Conservation (phyloP, 30 jellyfish, hydroid and myxozoan species). For the Aurelia coerulea region DNA sequence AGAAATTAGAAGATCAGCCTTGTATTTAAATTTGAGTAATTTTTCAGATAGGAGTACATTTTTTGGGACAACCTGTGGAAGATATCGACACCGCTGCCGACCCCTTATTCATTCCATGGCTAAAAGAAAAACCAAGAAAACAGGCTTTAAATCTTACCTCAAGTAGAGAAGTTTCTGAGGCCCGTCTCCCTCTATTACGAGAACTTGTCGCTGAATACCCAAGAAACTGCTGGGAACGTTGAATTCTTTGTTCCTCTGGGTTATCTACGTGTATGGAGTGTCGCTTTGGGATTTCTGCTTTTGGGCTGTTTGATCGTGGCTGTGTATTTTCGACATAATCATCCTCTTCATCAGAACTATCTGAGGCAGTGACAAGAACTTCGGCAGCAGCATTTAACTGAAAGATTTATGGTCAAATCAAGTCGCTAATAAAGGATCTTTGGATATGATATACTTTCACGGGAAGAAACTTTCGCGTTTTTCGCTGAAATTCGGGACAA, state of each 20-base stretch:
- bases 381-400: constrained; percentile 73
- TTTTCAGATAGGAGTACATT: too few species aligned
- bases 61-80: not conserved
- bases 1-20: too few species aligned
- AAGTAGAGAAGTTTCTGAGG: constrained; percentile 58
- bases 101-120: not conserved
- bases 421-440: too few species aligned
- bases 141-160: not conserved
- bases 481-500: too few species aligned
- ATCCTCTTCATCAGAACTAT: constrained; percentile 44
- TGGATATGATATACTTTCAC: too few species aligned
- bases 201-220: constrained; percentile 11
- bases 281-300: constrained; percentile 51
- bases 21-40: too few species aligned
- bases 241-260: constrained; percentile 71
- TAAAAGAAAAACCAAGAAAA: not conserved
- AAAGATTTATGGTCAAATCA: not conserved
- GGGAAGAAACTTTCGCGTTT: too few species aligned
- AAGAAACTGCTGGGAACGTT: constrained; percentile 19
- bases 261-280: constrained; percentile 89
- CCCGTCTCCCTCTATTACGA: constrained; percentile 40
- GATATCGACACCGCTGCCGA: not conserved
- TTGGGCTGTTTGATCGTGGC: constrained; percentile 4
- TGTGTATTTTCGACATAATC: not conserved
- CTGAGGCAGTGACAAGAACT: constrained; percentile 28